phyloP scores from a whole-genome alignment of 2,888 invertebrate species.

The Drosophila bunnanda region DNA sequence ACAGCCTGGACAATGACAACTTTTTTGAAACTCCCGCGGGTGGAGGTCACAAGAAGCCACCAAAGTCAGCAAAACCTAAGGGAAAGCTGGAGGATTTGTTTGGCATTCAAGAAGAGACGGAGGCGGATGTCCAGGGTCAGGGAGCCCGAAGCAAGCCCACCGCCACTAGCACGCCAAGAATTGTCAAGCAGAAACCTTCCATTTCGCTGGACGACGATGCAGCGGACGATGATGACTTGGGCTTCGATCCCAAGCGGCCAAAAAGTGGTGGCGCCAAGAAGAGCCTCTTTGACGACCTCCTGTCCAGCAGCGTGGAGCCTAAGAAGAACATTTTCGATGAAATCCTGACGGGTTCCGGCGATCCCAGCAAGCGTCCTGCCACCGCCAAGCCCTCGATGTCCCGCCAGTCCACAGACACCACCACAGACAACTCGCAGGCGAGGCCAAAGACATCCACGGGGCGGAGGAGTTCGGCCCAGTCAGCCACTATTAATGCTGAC shows the following conservation, averaged over 20 bases:
- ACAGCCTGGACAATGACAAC: constrained; percentile 90
- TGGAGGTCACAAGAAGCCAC: constrained; percentile 47
- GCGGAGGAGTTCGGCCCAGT: constrained; percentile 79
- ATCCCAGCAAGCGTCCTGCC: constrained; percentile 68
- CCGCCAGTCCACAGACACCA: constrained; percentile 84
- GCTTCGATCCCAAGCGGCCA: constrained; percentile 84
- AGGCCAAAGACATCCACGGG: constrained; percentile 82
- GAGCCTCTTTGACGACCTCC: constrained; percentile 62
- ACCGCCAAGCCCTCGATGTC: constrained; percentile 79
- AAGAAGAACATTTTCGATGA: constrained; percentile 84
- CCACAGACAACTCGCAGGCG: constrained; percentile 80
- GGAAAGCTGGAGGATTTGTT: constrained; percentile 83
- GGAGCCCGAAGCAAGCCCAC: constrained; percentile 18
- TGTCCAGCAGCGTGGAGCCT: constrained; percentile 51
- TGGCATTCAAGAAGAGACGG: constrained; percentile 82
- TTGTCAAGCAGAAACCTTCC: constrained; percentile 67
- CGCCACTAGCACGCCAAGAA: constrained; percentile 70
- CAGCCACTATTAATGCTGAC: constrained; percentile 67
- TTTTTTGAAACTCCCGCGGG: constrained; percentile 86
- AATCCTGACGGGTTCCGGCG: constrained; percentile 66
- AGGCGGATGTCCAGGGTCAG: constrained; percentile 52
- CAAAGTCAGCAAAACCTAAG: constrained; percentile 56
- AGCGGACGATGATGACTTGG: constrained; percentile 82
- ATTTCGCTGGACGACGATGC: constrained; percentile 65
- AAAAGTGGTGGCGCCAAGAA: constrained; percentile 69